Evolutionary conservation across 2,888 invertebrate genomes (phyloP).

Genomic region (Desoria tigrina): DNA sequence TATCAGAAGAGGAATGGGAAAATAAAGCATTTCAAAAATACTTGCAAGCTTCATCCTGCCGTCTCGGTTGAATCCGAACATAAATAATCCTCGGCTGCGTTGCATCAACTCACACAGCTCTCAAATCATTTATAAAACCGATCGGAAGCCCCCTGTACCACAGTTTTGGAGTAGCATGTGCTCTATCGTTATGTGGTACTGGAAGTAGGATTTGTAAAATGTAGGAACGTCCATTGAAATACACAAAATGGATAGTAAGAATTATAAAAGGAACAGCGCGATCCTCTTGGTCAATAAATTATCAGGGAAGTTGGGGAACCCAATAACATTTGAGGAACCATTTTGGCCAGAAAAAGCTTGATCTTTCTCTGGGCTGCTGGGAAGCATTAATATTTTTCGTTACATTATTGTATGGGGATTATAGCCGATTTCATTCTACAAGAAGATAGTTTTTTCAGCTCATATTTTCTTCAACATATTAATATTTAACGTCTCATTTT

Average conservation of each 20-base stretch:
- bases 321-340: not conserved
- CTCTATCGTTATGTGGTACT: too few relatives aligned
- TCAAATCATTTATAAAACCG: too few relatives aligned
- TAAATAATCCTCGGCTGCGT: slow-evolving; percentile 32
- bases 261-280: not conserved
- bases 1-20: slow-evolving; percentile 23
- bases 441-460: too few relatives aligned
- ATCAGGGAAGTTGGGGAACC: not conserved
- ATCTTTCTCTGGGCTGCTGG: not conserved
- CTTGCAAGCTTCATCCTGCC: slow-evolving; percentile 30
- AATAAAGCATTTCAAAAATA: slow-evolving; percentile 35
- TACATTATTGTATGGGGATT: too few relatives aligned
- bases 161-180: too few relatives aligned
- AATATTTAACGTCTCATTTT: not conserved
- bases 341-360: slow-evolving; percentile 2
- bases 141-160: too few relatives aligned
- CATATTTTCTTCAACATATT: not conserved
- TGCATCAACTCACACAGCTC: slow-evolving; percentile 2
- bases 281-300: slow-evolving; percentile 5
- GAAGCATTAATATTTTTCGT: not conserved
- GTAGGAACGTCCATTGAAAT: too few relatives aligned
- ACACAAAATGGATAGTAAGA: not conserved
- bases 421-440: too few relatives aligned
- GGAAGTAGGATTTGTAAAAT: too few relatives aligned
- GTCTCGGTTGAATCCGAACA: slow-evolving; percentile 22